phyloP scores from a whole-genome alignment of 2,888 invertebrate species.

The Exocentrus adspersus region DNA sequence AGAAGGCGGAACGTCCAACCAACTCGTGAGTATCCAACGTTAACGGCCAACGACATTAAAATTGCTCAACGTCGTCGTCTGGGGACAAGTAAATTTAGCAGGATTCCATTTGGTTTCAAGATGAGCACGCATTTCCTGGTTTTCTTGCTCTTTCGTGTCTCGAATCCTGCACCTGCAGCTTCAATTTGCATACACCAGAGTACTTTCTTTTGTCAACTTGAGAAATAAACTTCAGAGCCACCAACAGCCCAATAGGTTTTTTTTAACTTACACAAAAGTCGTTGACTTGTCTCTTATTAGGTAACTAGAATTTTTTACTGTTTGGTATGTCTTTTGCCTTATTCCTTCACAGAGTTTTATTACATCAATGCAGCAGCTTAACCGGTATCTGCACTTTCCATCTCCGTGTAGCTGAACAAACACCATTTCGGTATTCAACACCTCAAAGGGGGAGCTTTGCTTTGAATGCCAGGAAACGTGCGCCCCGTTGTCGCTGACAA shows the following conservation, averaged over 20 bases:
- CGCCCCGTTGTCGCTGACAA: not conserved
- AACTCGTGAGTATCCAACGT: conserved; percentile 13
- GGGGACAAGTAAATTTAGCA: not conserved
- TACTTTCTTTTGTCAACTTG: too few relatives aligned
- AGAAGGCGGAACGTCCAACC: conserved; percentile 11
- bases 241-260: too few relatives aligned
- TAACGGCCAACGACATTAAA: conserved; percentile 17
- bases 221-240: too few relatives aligned
- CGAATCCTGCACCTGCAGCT: too few relatives aligned
- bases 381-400: conserved; percentile 9
- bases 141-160: not conserved
- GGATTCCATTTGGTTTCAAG: not conserved
- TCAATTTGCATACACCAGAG: too few relatives aligned
- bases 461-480: conserved; percentile 13
- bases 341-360: too few relatives aligned
- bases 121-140: not conserved
- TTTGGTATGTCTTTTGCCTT: too few relatives aligned
- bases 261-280: too few relatives aligned
- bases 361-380: too few relatives aligned
- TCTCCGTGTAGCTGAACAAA: conserved; percentile 5
- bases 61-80: not conserved
- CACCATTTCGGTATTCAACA: conserved; percentile 4
- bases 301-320: too few relatives aligned
- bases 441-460: conserved; percentile 8
- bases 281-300: too few relatives aligned